Evolutionary conservation across 2,888 invertebrate species (phyloP).

Genomic region (Meteorus cinctellus): DNA sequence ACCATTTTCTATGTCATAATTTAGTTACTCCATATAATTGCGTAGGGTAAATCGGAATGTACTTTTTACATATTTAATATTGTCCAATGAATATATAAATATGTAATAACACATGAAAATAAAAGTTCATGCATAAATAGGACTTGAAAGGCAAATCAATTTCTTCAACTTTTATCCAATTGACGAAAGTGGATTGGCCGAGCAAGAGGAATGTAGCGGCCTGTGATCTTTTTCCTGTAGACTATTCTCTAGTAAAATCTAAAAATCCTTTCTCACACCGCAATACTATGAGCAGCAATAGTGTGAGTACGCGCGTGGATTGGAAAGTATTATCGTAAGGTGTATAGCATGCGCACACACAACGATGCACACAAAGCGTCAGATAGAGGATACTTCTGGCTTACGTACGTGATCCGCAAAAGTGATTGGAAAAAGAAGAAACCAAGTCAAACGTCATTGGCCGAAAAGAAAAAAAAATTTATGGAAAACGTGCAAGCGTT

Average conservation of each 20-base stretch:
- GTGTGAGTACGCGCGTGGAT: slow-evolving; percentile 1
- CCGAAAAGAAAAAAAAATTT: neutral
- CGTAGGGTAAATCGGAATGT: too few species aligned
- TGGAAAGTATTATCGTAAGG: slow-evolving; percentile 3
- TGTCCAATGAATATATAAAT: too few species aligned
- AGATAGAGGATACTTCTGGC: slow-evolving; percentile 16
- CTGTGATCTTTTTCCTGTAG: slow-evolving; percentile 35
- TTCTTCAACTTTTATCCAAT: neutral
- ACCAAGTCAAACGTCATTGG: neutral
- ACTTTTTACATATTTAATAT: too few species aligned
- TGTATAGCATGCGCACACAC: neutral
- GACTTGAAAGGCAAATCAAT: neutral
- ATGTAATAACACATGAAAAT: neutral
- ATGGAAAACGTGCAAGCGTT: neutral
- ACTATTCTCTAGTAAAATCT: neutral
- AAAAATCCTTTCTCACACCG: slow-evolving; percentile 2
- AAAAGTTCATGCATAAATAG: neutral
- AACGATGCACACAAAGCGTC: neutral
- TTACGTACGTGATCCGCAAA: slow-evolving; percentile 32
- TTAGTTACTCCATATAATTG: too few species aligned
- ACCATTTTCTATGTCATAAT: too few species aligned
- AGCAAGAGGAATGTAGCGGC: slow-evolving; percentile 44
- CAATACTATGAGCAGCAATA: slow-evolving; percentile 23
- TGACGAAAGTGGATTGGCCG: slow-evolving; percentile 41
- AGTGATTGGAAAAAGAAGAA: slow-evolving; percentile 17